These are phyloP conservation scores for Dasysyrphus albostriatus DNA, from an alignment of 2,888 invertebrate species.

Conservation along the genomic window DNA sequence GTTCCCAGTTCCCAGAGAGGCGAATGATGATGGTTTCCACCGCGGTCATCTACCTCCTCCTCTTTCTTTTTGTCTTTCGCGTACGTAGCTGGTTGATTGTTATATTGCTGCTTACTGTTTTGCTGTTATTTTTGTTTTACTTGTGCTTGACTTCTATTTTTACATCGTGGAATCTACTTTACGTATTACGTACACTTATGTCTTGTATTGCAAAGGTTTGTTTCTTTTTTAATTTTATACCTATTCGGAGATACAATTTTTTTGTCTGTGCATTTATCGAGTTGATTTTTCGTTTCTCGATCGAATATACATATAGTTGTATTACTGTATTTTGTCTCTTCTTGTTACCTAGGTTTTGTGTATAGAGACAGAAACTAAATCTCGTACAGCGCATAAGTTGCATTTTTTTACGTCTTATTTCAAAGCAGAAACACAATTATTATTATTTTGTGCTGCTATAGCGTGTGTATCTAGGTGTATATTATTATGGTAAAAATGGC, in stretches of 20 bases:
- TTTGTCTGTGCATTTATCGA: slow-evolving; percentile 34
- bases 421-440: slow-evolving; percentile 8
- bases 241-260: slow-evolving; percentile 38
- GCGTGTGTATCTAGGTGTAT: no score
- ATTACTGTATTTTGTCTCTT: not conserved
- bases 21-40: slow-evolving; percentile 52
- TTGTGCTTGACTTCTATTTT: slow-evolving; percentile 73
- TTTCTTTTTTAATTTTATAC: slow-evolving; percentile 23
- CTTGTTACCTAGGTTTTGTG: not conserved
- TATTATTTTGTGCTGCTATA: not conserved
- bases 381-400: slow-evolving; percentile 3
- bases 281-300: slow-evolving; percentile 27
- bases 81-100: slow-evolving; percentile 65
- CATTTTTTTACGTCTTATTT: slow-evolving; percentile 26
- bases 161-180: slow-evolving; percentile 60
- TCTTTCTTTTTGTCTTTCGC: slow-evolving; percentile 68
- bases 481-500: not conserved
- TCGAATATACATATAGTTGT: not conserved
- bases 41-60: slow-evolving; percentile 76
- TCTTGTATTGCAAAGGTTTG: not conserved
- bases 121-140: slow-evolving; percentile 46
- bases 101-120: slow-evolving; percentile 65
- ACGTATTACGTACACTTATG: slow-evolving; percentile 48
- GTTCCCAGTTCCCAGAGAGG: slow-evolving; percentile 56
- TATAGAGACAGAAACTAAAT: slow-evolving; percentile 21